Evolutionary conservation across 2,888 invertebrate genomes (phyloP).

Genomic region (Bimastos eiseni): DNA sequence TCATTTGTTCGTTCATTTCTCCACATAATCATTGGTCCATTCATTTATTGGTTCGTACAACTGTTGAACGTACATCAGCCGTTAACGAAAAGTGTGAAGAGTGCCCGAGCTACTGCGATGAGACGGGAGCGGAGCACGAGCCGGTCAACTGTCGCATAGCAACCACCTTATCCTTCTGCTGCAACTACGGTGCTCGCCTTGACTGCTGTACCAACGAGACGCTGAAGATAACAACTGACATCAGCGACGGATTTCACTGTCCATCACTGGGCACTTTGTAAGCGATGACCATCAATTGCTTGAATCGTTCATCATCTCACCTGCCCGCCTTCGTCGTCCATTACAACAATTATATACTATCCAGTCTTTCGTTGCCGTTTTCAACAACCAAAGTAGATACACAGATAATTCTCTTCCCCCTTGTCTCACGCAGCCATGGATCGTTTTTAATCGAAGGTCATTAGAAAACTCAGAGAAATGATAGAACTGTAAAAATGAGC

Average conservation of each 20-base stretch:
- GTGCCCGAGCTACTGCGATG: slow-evolving; percentile 22
- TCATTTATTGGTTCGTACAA: neutral
- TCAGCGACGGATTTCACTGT: neutral
- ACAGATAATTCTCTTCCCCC: neutral
- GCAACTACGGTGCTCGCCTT: neutral
- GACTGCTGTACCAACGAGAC: slow-evolving; percentile 19
- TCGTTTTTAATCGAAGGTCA: neutral
- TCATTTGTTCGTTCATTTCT: neutral
- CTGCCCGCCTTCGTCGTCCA: neutral
- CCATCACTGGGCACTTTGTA: neutral
- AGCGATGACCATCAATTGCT: neutral
- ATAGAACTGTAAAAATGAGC: too few relatives aligned
- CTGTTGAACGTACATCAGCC: neutral
- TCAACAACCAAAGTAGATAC: neutral
- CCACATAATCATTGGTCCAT: neutral
- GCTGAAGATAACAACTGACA: neutral
- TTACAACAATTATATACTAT: neutral
- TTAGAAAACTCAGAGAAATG: too few relatives aligned
- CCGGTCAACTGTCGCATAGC: neutral
- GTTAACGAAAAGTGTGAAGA: slow-evolving; percentile 2
- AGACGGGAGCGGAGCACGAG: neutral
- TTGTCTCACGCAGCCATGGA: neutral
- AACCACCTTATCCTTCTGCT: neutral
- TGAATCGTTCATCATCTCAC: neutral
- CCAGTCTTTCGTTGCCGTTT: neutral